Evolutionary conservation across 2,888 invertebrate genomes (phyloP), one percentile per base, ranked within the genome.

Genomic region (Thereva unica): DNA sequence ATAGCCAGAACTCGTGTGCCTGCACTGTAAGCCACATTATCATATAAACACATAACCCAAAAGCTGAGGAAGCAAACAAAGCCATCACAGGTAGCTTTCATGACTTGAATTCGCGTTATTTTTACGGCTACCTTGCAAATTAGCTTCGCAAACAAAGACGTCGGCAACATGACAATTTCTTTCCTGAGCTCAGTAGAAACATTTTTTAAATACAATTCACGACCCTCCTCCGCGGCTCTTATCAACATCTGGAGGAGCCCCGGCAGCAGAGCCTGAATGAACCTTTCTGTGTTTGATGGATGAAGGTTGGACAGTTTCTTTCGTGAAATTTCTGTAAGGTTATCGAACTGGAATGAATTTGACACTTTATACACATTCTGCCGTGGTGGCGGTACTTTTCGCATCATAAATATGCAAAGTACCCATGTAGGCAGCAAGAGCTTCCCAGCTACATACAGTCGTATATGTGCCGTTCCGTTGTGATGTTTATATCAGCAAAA

Each of bases 241-340:
- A 37, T 5, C 9, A 37, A 10, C 8, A 8, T 53, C n/a, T 38
- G 34, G 35, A 12, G 34, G 53, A 38, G 10, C 34, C 10, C 8
- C 53, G 9, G 38, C 8, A 38, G 37, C 37, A 35, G 34, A 9
- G 7, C 34, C 34, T 35, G 34, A n/a, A 34, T n/a, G 37, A 38
- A 53, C 53, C 53, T 34, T 50, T 53, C 23, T 23, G 23, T 53
- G 34, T 53, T 53, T 53, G 53, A 53, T n/a, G 53, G 53, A 53
- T 9, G 53, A 53, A 53, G 53, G 53, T 53, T 53, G 8, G 53
- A 37, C 53, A 53, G n/a, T 38, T 53, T 9, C 9, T 47, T 35
- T 12, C 53, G 53, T n/a, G 53, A 53, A 8, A 7, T n/a, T 38
- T 53, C 38, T 6, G 8, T 38, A 53, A 10, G 53, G 53, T 53